phyloP scores from a whole-genome alignment of 1,140 invertebrate genomes.

The Sarcophaga bullata region DNA sequence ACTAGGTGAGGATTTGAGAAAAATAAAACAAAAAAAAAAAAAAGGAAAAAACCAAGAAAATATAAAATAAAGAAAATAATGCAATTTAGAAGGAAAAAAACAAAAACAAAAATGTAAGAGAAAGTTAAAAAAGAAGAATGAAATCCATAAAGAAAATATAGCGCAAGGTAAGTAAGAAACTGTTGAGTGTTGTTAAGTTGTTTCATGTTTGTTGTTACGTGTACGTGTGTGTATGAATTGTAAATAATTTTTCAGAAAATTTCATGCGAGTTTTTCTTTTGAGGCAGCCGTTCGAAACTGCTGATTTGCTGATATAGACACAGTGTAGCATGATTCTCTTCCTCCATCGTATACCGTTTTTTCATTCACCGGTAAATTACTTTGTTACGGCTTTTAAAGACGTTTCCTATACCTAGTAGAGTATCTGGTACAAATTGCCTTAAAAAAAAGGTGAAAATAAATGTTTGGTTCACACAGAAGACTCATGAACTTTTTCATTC shows the following conservation, averaged over 20 bases:
- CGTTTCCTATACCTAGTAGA: no score
- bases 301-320: background rate
- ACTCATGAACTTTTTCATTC: no score
- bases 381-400: no score
- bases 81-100: background rate
- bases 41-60: background rate
- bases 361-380: no score
- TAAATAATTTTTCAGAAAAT: conserved; percentile 16
- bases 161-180: conserved; percentile 61
- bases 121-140: no score
- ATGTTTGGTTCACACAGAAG: no score
- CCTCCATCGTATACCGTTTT: background rate
- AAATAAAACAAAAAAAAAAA: background rate
- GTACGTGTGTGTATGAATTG: background rate
- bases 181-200: conserved; percentile 52
- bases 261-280: background rate
- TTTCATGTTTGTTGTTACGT: background rate
- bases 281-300: background rate
- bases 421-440: no score
- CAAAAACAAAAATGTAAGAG: conserved; percentile 24
- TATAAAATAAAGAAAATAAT: no score
- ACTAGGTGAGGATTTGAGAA: conserved; percentile 25
- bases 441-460: no score
- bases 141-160: conserved; percentile 51
- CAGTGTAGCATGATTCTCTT: background rate